Evolutionary conservation across 2,113 vertebrate genomes (phyloP).

Genomic region (Acrocephalus arundinaceus): DNA sequence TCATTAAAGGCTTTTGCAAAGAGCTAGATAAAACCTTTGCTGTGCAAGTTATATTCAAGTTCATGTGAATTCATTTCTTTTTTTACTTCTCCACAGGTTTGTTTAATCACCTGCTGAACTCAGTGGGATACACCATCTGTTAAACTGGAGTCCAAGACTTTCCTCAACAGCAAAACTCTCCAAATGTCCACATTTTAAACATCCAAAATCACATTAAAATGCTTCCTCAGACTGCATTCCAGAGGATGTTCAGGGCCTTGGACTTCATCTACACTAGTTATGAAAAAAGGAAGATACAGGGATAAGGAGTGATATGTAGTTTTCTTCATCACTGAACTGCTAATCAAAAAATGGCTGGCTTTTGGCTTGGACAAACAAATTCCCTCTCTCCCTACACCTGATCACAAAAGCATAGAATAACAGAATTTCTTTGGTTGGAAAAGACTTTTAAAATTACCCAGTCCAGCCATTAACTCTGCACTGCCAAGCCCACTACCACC

Average conservation of each 20-base stretch:
- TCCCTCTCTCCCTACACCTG: fast-evolving
- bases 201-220: not conserved
- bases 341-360: not conserved
- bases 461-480: not conserved
- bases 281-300: not conserved
- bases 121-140: not conserved
- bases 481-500: not conserved
- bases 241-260: not conserved
- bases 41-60: not conserved
- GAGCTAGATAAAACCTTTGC: not conserved
- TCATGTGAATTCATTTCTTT: not conserved
- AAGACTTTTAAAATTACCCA: not conserved
- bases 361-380: not conserved
- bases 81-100: not conserved
- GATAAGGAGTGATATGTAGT: not conserved
- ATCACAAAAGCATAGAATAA: not conserved
- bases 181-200: not conserved
- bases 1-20: not conserved
- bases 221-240: not conserved
- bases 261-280: not conserved
- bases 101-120: not conserved
- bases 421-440: not conserved
- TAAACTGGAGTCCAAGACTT: not conserved
- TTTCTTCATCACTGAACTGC: not conserved
- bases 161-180: not conserved